Evolutionary conservation across 1,140 invertebrate genomes (phyloP).

Genomic region (Drosophila asahinai): DNA sequence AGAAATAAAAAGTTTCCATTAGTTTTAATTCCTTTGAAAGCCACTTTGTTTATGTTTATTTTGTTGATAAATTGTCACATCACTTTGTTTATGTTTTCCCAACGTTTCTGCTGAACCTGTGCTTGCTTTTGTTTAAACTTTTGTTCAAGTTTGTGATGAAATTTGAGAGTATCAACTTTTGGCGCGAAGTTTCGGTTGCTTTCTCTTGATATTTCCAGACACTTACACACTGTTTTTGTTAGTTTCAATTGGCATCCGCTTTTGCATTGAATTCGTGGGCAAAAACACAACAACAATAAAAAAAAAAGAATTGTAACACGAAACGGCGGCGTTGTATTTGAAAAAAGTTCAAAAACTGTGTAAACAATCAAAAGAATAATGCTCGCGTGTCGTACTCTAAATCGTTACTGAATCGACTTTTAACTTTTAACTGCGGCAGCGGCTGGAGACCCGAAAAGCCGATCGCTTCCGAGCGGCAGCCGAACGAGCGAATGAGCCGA

Average conservation of each 20-base stretch:
- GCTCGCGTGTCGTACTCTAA: constrained; percentile 41
- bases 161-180: constrained; percentile 4
- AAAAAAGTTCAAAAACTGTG: constrained; percentile 8
- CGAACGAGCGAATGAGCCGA: constrained; percentile 4
- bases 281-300: constrained; percentile 17
- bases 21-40: no score
- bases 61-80: not conserved
- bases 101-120: not conserved
- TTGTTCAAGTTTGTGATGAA: not conserved
- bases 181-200: not conserved
- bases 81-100: not conserved
- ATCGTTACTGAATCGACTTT: constrained; percentile 76
- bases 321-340: not conserved
- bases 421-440: constrained; percentile 58
- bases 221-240: constrained; percentile 15
- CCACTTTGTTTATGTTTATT: no score
- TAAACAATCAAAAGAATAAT: constrained; percentile 18
- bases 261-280: not conserved
- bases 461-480: not conserved
- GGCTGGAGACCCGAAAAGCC: constrained; percentile 3
- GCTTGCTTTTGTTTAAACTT: not conserved
- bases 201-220: not conserved
- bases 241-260: not conserved
- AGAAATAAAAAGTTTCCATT: no score
- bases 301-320: constrained; percentile 7